A percentile compares a stretch with the other conserved stretches of the same genome.
Evolutionary conservation across 2,113 vertebrate genomes (phyloP).

Genomic region (Pipa parva): DNA sequence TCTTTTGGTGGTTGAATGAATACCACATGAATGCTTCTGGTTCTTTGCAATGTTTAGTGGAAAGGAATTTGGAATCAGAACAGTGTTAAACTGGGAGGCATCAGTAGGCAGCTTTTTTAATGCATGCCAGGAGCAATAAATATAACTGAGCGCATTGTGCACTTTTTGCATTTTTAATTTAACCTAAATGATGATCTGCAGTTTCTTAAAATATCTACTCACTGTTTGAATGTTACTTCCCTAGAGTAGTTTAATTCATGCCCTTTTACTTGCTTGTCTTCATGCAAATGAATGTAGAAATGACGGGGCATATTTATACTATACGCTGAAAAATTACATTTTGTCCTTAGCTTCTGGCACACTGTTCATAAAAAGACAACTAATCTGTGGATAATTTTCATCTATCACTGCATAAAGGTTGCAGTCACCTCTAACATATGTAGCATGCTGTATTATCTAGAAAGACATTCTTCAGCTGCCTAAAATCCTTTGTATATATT

Average conservation of each 20-base stretch:
- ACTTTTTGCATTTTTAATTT: constrained; percentile 13
- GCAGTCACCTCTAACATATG: constrained; percentile 11
- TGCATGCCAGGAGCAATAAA: constrained; percentile 2
- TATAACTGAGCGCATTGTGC: neutral
- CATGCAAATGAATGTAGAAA: constrained; percentile 2
- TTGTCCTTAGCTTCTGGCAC: neutral
- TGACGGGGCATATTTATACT: neutral
- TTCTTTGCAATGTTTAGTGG: neutral
- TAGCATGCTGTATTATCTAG: neutral
- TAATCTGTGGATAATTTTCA: neutral
- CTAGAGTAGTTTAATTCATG: constrained; percentile 2
- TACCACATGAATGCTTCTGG: too few species aligned
- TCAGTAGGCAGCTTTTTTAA: constrained; percentile 9
- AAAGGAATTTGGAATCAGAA: neutral
- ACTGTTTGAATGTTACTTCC: neutral
- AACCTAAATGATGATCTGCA: constrained; percentile 5
- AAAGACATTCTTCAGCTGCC: neutral
- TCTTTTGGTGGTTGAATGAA: too few species aligned
- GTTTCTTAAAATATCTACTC: constrained; percentile 1
- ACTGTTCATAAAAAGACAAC: neutral
- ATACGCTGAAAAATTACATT: constrained; percentile 3
- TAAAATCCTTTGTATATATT: too few species aligned
- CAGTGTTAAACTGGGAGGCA: constrained; percentile 1
- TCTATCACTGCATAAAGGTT: constrained; percentile 2
- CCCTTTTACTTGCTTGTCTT: neutral